These are phyloP conservation scores for Axinella damicornis DNA, from an alignment of 37 sponge, comb jelly and placozoan species.

Conservation along the genomic window DNA sequence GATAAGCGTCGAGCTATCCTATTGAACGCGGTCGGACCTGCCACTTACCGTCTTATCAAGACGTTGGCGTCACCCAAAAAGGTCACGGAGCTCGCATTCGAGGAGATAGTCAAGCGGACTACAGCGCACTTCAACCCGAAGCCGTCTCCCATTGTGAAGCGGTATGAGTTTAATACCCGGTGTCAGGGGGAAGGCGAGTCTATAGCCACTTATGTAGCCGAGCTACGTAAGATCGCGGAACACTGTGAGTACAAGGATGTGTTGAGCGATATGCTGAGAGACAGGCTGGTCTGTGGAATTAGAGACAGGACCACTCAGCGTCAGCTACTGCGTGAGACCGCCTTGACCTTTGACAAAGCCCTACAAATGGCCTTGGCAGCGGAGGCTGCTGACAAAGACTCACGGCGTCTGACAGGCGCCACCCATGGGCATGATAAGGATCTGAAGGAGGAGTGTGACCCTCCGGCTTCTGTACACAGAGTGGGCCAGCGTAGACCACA, in stretches of 20 bases:
- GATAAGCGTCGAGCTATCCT: slow-evolving; percentile 6
- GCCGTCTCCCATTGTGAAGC: slow-evolving; percentile 10
- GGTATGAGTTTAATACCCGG: slow-evolving; percentile 13
- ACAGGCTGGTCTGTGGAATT: slow-evolving; percentile 9
- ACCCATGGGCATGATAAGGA: no score
- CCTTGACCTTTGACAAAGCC: neutral
- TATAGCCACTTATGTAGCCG: neutral
- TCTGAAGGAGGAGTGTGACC: no score
- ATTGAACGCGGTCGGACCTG: neutral
- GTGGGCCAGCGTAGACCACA: no score
- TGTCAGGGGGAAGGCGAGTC: neutral
- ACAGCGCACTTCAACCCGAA: slow-evolving; percentile 5
- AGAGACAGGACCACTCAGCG: neutral
- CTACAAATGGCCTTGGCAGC: neutral
- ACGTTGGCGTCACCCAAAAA: neutral
- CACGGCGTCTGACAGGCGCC: neutral
- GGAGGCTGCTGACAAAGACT: neutral
- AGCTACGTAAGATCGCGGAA: slow-evolving; percentile 20
- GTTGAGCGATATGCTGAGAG: slow-evolving; percentile 29
- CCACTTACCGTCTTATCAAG: slow-evolving; percentile 1
- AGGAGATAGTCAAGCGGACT: slow-evolving; percentile 20
- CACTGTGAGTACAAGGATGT: slow-evolving; percentile 29
- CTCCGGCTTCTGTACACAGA: no score
- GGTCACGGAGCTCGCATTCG: slow-evolving; percentile 3
- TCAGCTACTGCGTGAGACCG: neutral